Evolutionary conservation across 2,797 vertebrate genomes (phyloP), one percentile per base, ranked within the genome.

Genomic region (Mus caroli): DNA sequence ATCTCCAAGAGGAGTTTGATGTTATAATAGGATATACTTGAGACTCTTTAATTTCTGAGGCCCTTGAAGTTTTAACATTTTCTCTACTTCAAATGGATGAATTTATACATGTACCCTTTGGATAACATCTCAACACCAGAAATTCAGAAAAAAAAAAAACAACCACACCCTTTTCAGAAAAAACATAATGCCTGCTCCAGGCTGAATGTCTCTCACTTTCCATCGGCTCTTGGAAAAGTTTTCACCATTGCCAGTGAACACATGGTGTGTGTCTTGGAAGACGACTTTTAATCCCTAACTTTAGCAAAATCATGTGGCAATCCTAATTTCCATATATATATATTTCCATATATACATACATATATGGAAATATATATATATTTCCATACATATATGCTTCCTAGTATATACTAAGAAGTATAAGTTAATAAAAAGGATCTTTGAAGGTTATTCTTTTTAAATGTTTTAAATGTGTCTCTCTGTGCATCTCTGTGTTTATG

Each of bases 1-100:
- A 37, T 94, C 83, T 87, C 79, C 56, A 86, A 79, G 93, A 94
- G 89, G 94, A 83, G 80, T 95, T 97, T 86, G 85, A 34, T 92
- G 54, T 77, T 87, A 71, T 28, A 40, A 77, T 15, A 78, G 88
- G 76, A 82, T n/a, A 24, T 67, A 31, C 88, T 95, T 88, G 22
- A 88, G 89, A 54, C 46, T 76, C 43, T 94, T 82, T 89, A 60
- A 84, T 95, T 90, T 88, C n/a, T 54, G n/a, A 84, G 89, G 78
- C 22, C 10, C 20, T 83, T 67, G 60, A 40, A 83, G 37, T 67
- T 89, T 91, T 76, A 64, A 56, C 58, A 31, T 82, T 20, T 37
- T 86, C 34, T 54, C 11, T 1, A 20, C 24, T 14, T 64, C 26
- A 31, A 40, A 37, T 71, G 67, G 15, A 20, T 71, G 34, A 37